Evolutionary conservation across 2,888 invertebrate genomes (phyloP).

Genomic region (Orgyia antiqua): DNA sequence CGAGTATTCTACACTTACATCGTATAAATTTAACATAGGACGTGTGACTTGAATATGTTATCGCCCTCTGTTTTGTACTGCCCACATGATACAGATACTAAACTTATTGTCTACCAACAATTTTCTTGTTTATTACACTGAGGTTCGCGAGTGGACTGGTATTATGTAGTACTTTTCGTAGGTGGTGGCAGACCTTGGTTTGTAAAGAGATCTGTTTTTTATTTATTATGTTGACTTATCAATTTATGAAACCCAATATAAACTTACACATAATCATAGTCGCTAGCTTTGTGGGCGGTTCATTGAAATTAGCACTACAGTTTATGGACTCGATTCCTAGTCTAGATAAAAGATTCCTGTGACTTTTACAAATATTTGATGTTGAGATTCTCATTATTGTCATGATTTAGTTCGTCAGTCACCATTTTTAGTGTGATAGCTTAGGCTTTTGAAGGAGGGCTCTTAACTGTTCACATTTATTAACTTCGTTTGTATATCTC

Average conservation of each 20-base stretch:
- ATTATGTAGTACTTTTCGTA: conserved; percentile 13
- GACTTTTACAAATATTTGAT: too few relatives aligned
- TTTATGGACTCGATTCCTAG: background rate
- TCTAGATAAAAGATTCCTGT: too few relatives aligned
- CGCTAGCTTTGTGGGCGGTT: background rate
- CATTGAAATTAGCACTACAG: too few relatives aligned
- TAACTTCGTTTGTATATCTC: too few relatives aligned
- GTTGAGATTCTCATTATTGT: too few relatives aligned
- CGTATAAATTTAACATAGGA: conserved; percentile 35
- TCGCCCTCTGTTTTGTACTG: conserved; percentile 20
- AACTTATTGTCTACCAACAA: conserved; percentile 28
- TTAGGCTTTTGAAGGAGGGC: too few relatives aligned
- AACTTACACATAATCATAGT: background rate
- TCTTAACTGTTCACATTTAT: too few relatives aligned
- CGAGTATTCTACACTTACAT: conserved; percentile 32
- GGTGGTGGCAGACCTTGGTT: background rate
- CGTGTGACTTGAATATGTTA: conserved; percentile 37
- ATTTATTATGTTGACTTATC: too few relatives aligned
- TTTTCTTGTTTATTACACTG: conserved; percentile 29
- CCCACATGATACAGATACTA: conserved; percentile 28
- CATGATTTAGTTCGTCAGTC: too few relatives aligned
- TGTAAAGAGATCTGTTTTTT: background rate
- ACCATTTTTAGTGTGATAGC: too few relatives aligned
- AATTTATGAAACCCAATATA: background rate
- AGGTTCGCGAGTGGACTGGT: conserved; percentile 14